These are phyloP conservation scores for Cyanoliseus patagonus DNA, from an alignment of 2,113 vertebrate genomes.

Conservation along the genomic window DNA sequence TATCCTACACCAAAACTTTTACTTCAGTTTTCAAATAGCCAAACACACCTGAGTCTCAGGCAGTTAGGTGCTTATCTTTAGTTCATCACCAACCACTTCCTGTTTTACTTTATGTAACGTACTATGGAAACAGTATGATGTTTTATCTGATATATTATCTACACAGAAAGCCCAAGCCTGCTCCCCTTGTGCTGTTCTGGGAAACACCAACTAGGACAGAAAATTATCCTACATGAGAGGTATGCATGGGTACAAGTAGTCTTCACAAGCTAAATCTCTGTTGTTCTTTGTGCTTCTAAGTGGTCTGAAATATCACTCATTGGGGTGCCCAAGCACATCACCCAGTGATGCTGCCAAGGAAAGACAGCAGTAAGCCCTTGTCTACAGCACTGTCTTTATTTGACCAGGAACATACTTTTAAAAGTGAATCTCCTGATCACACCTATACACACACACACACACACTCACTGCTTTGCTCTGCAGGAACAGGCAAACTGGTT, in stretches of 20 bases:
- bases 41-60: neutral
- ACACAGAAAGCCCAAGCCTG: neutral
- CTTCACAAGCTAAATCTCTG: neutral
- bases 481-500: neutral
- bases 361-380: neutral
- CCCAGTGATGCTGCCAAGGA: neutral
- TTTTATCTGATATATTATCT: neutral
- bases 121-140: neutral
- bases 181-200: neutral
- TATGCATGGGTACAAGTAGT: rapidly evolving
- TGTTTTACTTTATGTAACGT: neutral
- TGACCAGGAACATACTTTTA: neutral
- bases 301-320: neutral
- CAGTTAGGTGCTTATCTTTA: neutral
- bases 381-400: neutral
- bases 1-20: neutral
- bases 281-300: neutral
- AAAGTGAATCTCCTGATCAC: neutral
- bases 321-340: neutral
- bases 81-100: neutral
- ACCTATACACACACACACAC: neutral
- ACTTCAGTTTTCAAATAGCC: neutral
- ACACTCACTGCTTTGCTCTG: neutral
- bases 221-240: neutral
- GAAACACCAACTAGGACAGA: neutral